A percentile compares a stretch with the other conserved stretches of the same genome.
These are phyloP conservation scores for Teleogryllus occipitalis DNA, from an alignment of 1,140 invertebrate genomes.

Conservation along the genomic window DNA sequence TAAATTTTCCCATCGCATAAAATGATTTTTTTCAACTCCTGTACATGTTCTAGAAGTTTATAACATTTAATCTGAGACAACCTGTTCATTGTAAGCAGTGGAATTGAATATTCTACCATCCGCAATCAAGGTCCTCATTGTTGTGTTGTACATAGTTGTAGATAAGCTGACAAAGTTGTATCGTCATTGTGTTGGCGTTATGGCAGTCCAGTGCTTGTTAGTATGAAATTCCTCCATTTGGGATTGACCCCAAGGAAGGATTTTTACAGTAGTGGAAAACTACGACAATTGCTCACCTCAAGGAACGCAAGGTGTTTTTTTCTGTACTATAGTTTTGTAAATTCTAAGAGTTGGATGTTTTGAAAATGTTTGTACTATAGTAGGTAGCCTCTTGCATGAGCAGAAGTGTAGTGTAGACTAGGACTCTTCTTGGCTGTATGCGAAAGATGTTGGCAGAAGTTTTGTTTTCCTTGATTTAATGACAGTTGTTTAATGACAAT, in stretches of 20 bases:
- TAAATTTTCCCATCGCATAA: too few relatives aligned
- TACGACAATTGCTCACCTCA: background rate
- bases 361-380: background rate
- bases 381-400: background rate
- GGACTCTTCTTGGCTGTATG: background rate
- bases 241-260: background rate
- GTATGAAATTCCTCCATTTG: too few relatives aligned
- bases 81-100: too few relatives aligned
- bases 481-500: background rate
- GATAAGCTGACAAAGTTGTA: background rate
- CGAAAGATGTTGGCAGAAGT: background rate
- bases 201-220: background rate
- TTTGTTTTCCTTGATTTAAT: background rate
- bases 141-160: background rate
- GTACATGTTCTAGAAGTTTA: too few relatives aligned
- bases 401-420: background rate
- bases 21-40: too few relatives aligned
- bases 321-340: conserved; percentile 1
- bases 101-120: too few relatives aligned
- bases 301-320: background rate
- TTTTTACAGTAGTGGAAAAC: background rate
- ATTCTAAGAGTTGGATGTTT: background rate
- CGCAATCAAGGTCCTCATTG: too few relatives aligned
- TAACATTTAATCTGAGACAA: too few relatives aligned
- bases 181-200: background rate